phyloP scores from a whole-genome alignment of 2,113 vertebrate genomes.

The Gasterosteus nipponicus region DNA sequence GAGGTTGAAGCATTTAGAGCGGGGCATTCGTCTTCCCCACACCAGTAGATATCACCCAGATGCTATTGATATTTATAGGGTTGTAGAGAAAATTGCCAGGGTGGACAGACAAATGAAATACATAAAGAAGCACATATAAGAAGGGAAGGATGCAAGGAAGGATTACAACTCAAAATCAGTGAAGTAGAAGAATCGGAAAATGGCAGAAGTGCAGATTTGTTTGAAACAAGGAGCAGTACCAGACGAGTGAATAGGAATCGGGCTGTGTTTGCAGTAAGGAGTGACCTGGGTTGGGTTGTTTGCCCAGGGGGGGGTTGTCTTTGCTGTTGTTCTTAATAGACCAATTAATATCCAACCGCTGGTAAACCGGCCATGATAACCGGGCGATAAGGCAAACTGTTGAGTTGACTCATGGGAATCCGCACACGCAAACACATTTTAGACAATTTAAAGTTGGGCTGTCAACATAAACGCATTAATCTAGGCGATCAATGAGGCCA shows the following conservation, averaged over 20 bases:
- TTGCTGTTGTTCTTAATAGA: slow-evolving; percentile 53
- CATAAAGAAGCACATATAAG: not conserved
- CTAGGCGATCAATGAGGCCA: too few species aligned
- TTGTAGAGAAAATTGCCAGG: slow-evolving; percentile 32
- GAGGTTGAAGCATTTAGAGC: slow-evolving; percentile 75
- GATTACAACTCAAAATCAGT: not conserved
- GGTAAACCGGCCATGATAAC: slow-evolving; percentile 53
- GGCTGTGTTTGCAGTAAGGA: slow-evolving; percentile 33
- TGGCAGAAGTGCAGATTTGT: not conserved
- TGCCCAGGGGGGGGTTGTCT: slow-evolving; percentile 61
- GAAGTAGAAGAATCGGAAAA: not conserved
- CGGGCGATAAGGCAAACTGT: slow-evolving; percentile 23
- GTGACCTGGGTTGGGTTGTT: slow-evolving; percentile 52
- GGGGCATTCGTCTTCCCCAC: slow-evolving; percentile 75
- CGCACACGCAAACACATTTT: slow-evolving; percentile 1
- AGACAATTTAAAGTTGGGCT: too few species aligned
- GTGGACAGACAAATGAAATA: slow-evolving; percentile 17
- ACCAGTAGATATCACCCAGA: slow-evolving; percentile 75
- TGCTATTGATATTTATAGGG: slow-evolving; percentile 67
- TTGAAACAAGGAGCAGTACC: slow-evolving; percentile 6
- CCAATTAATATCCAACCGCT: slow-evolving; percentile 65
- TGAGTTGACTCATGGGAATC: slow-evolving; percentile 8
- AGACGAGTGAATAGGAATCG: not conserved
- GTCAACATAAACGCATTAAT: too few species aligned
- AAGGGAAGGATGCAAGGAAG: not conserved